Percentiles rank a stretch among this genome's conserved stretches.
phyloP scores from a whole-genome alignment of 1,140 invertebrate species.

The Mya arenaria region DNA sequence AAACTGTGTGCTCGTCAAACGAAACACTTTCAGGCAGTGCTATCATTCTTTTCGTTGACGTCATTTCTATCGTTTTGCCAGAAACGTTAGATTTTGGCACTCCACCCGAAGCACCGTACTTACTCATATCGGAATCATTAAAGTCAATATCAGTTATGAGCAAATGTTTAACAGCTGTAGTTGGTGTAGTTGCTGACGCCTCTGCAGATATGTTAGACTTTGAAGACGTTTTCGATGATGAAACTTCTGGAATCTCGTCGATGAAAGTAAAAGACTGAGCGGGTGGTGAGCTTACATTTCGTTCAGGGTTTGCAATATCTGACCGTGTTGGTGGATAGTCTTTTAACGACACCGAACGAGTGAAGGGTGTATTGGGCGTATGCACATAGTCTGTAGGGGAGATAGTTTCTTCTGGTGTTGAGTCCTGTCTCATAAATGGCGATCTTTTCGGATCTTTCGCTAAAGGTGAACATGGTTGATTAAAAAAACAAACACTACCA shows the following conservation, averaged over 20 bases:
- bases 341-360: neutral
- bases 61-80: slow-evolving; percentile 25
- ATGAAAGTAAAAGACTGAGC: slow-evolving; percentile 20
- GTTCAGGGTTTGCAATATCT: neutral
- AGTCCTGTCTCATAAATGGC: neutral
- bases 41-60: slow-evolving; percentile 4
- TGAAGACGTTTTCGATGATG: neutral
- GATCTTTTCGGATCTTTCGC: neutral
- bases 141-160: slow-evolving; percentile 37
- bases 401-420: neutral
- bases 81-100: neutral
- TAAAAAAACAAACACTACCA: slow-evolving; percentile 23
- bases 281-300: neutral
- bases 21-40: slow-evolving; percentile 25
- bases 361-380: neutral
- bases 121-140: slow-evolving; percentile 14
- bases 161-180: neutral
- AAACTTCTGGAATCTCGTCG: neutral
- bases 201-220: neutral
- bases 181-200: neutral
- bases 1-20: slow-evolving; percentile 37
- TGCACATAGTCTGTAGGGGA: too few species aligned
- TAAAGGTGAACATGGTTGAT: slow-evolving; percentile 30
- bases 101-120: slow-evolving; percentile 9
- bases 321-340: neutral